Conservation (phyloP, 2,797 vertebrate species). For the Sibirionetta formosa region DNA sequence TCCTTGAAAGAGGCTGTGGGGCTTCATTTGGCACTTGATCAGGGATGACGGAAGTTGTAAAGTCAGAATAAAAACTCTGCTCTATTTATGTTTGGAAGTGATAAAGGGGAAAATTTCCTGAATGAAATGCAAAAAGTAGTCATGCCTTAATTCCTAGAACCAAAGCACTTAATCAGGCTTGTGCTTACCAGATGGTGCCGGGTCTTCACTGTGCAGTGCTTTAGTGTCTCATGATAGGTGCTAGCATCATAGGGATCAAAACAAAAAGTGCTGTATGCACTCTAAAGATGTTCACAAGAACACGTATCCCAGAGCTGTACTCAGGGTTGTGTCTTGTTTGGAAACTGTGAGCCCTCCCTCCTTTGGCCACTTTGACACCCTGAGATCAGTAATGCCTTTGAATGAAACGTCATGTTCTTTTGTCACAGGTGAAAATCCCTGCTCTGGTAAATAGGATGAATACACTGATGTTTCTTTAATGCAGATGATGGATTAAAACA, state of each 20-base stretch:
- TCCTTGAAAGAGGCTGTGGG: conserved; percentile 46
- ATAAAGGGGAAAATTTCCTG: not conserved
- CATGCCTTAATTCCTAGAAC: not conserved
- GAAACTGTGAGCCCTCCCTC: not conserved
- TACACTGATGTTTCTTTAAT: not conserved
- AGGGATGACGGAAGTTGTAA: conserved; percentile 6
- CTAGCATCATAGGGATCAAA: not conserved
- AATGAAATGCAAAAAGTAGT: not conserved
- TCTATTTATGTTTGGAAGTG: conserved; percentile 32
- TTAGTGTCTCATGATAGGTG: not conserved
- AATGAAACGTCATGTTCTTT: rapidly evolving
- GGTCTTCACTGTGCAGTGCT: not conserved
- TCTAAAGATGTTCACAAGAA: not conserved
- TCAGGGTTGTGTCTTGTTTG: rapidly evolving
- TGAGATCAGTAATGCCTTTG: not conserved
- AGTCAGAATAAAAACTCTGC: not conserved
- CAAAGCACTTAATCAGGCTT: not conserved
- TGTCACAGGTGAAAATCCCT: not conserved
- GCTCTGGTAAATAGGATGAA: not conserved
- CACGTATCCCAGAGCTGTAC: rapidly evolving
- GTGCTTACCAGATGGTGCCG: not conserved
- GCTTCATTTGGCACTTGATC: conserved; percentile 55
- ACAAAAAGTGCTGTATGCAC: not conserved
- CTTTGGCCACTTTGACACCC: not conserved
- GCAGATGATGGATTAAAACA: not conserved